Conservation (phyloP, 2,888 invertebrate genomes). For the Corbicula japonica region DNA sequence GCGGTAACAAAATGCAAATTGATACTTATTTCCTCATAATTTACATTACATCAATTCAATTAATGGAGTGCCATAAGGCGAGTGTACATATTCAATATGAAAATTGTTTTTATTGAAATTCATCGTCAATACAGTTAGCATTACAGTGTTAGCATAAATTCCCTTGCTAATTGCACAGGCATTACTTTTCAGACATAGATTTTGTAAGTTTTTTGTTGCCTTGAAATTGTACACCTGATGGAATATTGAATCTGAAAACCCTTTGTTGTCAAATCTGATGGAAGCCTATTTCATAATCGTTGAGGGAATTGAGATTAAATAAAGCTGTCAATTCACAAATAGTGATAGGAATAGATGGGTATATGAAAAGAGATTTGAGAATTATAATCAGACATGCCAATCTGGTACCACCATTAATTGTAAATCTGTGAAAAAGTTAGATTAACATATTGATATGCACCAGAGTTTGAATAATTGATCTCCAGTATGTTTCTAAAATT, state of each 20-base stretch:
- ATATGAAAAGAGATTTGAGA: conserved; percentile 25
- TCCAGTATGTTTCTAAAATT: too few relatives aligned
- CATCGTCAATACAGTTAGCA: conserved; percentile 14
- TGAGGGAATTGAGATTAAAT: conserved; percentile 34
- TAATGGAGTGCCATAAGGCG: conserved; percentile 13
- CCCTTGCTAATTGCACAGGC: conserved; percentile 20
- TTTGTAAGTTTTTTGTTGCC: conserved; percentile 20
- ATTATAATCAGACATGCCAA: too few relatives aligned
- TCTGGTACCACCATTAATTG: not conserved
- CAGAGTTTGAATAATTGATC: too few relatives aligned
- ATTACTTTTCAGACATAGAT: conserved; percentile 20
- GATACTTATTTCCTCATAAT: conserved; percentile 27
- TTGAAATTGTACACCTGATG: conserved; percentile 43
- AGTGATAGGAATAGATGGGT: conserved; percentile 31
- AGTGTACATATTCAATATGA: conserved; percentile 22
- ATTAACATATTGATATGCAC: too few relatives aligned
- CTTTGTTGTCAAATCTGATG: conserved; percentile 21
- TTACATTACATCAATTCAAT: conserved; percentile 26
- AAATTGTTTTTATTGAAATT: conserved; percentile 31
- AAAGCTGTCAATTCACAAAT: conserved; percentile 34
- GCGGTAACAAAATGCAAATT: conserved; percentile 24
- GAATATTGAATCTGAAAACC: conserved; percentile 10
- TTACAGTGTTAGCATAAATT: conserved; percentile 24
- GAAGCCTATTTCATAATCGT: conserved; percentile 34
- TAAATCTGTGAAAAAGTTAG: too few relatives aligned